Evolutionary conservation across 2,797 vertebrate genomes (phyloP).

Genomic region (Hapalemur alaotrensis): DNA sequence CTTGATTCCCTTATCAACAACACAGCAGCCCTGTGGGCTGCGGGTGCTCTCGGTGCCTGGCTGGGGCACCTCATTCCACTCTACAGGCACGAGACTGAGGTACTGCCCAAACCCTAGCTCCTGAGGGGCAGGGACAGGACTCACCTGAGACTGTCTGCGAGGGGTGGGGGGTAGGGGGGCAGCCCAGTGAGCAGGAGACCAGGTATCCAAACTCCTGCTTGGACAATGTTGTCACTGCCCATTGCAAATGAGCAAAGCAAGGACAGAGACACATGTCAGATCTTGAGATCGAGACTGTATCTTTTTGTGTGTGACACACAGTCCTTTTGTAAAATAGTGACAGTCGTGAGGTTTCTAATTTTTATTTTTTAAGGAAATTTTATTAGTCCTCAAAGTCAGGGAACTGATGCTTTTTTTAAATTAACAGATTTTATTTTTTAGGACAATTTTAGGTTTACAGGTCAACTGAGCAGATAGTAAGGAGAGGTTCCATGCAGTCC

Average conservation of each 20-base stretch:
- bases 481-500: no score
- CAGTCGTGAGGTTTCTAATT: neutral
- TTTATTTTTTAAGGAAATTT: neutral
- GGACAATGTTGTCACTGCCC: neutral
- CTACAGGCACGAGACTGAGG: neutral
- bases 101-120: neutral
- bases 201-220: neutral
- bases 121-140: neutral
- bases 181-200: no score
- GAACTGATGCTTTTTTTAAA: neutral
- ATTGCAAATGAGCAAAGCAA: neutral
- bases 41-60: neutral
- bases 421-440: neutral
- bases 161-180: rapidly evolving
- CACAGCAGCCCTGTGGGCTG: neutral
- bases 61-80: no score
- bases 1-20: neutral
- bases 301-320: neutral
- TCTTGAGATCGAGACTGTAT: neutral
- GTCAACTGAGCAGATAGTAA: neutral
- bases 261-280: no score
- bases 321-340: neutral
- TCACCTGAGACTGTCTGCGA: neutral
- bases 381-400: neutral
- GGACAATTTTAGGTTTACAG: neutral